Base-by-base conservation (phyloP, 2,113 vertebrate species). In the Harpagus bidentatus region DNA sequence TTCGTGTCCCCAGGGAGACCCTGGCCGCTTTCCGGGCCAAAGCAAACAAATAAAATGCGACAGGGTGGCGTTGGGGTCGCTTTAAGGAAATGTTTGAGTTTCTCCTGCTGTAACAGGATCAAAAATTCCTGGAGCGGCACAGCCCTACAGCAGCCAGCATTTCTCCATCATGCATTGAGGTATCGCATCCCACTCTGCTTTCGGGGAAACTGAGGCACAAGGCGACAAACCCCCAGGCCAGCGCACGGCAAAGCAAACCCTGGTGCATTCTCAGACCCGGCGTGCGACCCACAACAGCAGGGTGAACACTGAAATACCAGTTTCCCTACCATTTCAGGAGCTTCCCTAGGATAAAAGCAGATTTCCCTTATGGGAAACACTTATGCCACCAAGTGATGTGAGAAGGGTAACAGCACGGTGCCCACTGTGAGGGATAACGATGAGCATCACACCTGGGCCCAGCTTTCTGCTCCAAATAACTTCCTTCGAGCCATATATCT, bases 21-120 rank as follows among this genome's bases (percentile, higher is more conserved):
- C 36, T 1, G 89, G 32, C 53, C 0, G 7, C 69, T 22, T 3
- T 1, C 63, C 0, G 0, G 10, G 89, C 90, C 97, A 93, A 80
- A 66, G 92, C 87, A 93, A 93, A 96, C 63, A 73, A 47, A 48
- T 28, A 15, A 2, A 36, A 52, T 0, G 2, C 1, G 9, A 28
- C 67, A 62, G 45, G 40, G 34, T 6, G 74, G 58, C 3, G 0
- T 0, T 43, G 62, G 66, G 43, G 74, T 34, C 0, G 0, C 76
- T 78, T 31, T 13, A 32, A 50, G 78, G 90, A 62, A 78, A 80
- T 0, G 9, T n/a, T 32, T 6, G 42, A 62, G 61, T 20, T 82
- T 47, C 56, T 92, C 40, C 73, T 42, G 56, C 65, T 76, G 50
- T 26, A 53, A 50, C 21, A 43, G 56, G 38, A 91, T 61, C 13